Conservation (phyloP, 2,113 vertebrate genomes). For the Urocynchramus pylzowi region DNA sequence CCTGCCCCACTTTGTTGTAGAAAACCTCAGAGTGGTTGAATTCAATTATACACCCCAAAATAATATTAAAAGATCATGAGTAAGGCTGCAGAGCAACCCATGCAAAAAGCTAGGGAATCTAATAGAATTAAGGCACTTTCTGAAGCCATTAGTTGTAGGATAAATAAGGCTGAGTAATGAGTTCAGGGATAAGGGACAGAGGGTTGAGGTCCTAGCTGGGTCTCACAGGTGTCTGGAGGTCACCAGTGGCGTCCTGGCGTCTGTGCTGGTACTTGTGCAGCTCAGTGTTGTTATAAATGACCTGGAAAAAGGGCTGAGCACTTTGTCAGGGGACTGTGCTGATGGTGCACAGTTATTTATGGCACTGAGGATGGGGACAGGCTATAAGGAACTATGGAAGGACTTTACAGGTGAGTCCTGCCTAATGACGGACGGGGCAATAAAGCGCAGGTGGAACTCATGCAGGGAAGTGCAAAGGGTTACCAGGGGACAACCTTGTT, state of each 20-base stretch:
- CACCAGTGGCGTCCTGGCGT: fast-evolving
- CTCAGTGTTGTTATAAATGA: background rate
- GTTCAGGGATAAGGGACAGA: background rate
- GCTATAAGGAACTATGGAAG: background rate
- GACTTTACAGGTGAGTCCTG: background rate
- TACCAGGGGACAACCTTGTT: background rate
- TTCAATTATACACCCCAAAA: background rate
- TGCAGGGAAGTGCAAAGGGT: background rate
- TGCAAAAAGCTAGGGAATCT: background rate
- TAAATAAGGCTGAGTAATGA: background rate
- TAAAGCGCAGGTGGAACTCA: background rate
- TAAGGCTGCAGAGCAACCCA: background rate
- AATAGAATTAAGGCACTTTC: background rate
- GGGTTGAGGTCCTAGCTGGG: background rate
- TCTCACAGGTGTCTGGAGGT: background rate
- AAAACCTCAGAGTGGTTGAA: background rate
- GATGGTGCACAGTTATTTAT: background rate
- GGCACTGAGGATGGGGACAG: background rate
- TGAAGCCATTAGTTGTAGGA: background rate
- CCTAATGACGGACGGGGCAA: background rate
- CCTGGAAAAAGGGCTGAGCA: background rate
- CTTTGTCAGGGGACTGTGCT: background rate
- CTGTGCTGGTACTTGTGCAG: background rate
- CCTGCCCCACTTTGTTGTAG: background rate
- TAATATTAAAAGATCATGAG: background rate